Conservation (phyloP, 1,140 invertebrate species). For the fruit fly (Drosophila melanogaster) region DNA sequence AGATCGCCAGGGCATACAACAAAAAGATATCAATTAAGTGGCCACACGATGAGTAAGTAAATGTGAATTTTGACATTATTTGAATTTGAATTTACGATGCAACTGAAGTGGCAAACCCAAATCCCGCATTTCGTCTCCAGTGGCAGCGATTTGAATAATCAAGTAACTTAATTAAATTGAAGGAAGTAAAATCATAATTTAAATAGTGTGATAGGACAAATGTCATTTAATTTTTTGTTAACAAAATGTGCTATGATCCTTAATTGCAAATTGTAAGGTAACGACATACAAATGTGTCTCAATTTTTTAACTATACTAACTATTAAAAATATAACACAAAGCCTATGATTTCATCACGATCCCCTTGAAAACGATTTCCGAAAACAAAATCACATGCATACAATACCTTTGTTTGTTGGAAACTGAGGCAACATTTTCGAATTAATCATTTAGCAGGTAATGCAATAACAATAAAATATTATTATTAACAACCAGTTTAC, state of each 20-base stretch:
- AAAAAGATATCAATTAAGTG: slow-evolving; percentile 39
- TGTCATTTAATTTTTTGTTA: not conserved
- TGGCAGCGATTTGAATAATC: slow-evolving; percentile 38
- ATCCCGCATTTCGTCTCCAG: slow-evolving; percentile 52
- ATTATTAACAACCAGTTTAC: slow-evolving; percentile 77
- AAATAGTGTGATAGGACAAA: not conserved
- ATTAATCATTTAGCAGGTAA: slow-evolving; percentile 79
- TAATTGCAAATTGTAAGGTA: no score
- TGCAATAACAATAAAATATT: slow-evolving; percentile 79
- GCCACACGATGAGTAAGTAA: slow-evolving; percentile 59
- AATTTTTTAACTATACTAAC: no score
- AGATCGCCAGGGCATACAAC: slow-evolving; percentile 23
- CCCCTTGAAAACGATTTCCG: slow-evolving; percentile 1
- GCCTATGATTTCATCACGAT: not conserved
- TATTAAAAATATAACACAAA: no score
- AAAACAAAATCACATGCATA: not conserved
- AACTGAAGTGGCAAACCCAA: slow-evolving; percentile 22
- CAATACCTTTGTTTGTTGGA: slow-evolving; percentile 18
- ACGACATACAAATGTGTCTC: no score
- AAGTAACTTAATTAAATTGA: slow-evolving; percentile 17
- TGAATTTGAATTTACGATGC: slow-evolving; percentile 69
- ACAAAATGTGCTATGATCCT: no score
- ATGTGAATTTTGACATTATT: slow-evolving; percentile 68
- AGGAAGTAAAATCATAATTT: not conserved
- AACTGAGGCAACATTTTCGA: slow-evolving; percentile 50